Conservation (phyloP, 2,797 vertebrate species). For the Tokudaia tokunoshimensis region DNA sequence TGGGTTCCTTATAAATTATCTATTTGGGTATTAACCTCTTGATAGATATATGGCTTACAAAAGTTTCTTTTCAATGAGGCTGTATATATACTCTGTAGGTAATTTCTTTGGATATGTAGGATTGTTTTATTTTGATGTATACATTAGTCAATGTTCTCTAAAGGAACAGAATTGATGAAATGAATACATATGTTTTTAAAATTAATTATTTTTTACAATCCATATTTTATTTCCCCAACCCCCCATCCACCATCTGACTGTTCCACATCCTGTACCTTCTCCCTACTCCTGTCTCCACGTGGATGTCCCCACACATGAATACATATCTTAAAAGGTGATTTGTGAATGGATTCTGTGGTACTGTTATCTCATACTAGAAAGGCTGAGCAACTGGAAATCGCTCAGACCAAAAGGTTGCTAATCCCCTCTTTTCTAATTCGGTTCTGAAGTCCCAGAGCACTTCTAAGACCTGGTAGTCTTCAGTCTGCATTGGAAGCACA, state of each 20-base stretch:
- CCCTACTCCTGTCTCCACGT: too few species aligned
- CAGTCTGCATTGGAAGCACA: neutral
- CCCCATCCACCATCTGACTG: too few species aligned
- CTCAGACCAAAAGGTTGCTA: neutral
- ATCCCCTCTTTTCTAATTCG: neutral
- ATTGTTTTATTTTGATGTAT: neutral
- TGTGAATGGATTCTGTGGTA: neutral
- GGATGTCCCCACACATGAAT: too few species aligned
- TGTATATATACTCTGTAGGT: neutral
- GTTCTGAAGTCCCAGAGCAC: neutral
- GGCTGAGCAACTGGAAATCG: neutral
- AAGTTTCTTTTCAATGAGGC: neutral
- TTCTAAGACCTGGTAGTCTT: neutral
- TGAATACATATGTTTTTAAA: neutral
- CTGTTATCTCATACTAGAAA: neutral
- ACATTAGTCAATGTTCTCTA: neutral
- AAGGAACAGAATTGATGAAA: neutral
- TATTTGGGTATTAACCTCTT: neutral
- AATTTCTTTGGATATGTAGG: neutral
- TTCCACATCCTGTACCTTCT: too few species aligned
- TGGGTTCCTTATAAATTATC: neutral
- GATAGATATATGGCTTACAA: neutral
- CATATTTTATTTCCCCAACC: too few species aligned
- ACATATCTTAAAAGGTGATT: neutral
- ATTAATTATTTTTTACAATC: too few species aligned